These are phyloP conservation scores for Calameuta filiformis DNA, from an alignment of 2,888 invertebrate species.

Conservation along the genomic window DNA sequence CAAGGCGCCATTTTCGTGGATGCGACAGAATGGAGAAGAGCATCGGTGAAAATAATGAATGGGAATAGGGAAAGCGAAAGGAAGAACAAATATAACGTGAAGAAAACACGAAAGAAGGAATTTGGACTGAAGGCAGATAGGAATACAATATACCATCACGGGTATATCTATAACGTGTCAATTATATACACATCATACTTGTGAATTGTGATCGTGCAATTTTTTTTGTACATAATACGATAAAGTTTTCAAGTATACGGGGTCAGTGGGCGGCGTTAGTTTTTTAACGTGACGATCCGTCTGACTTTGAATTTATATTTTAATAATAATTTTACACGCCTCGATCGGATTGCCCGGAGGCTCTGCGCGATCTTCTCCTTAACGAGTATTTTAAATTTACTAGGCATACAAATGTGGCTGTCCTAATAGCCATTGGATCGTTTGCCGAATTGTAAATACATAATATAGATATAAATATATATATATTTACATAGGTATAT, in stretches of 20 bases:
- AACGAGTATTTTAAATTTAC: neutral
- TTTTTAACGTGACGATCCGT: conserved; percentile 29
- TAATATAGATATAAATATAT: neutral
- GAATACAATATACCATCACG: neutral
- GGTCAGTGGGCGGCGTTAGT: conserved; percentile 25
- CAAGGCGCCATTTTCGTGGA: neutral
- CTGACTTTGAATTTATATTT: conserved; percentile 43
- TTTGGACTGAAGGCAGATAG: neutral
- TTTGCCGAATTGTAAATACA: neutral
- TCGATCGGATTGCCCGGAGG: neutral
- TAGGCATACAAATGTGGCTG: neutral
- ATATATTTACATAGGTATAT: neutral
- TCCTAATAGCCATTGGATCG: neutral
- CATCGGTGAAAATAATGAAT: neutral
- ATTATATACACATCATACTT: conserved; percentile 51
- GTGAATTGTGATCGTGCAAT: conserved; percentile 55
- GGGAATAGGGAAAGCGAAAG: neutral
- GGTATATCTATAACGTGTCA: conserved; percentile 43
- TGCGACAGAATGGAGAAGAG: neutral
- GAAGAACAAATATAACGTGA: neutral
- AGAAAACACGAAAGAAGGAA: neutral
- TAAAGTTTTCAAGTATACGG: conserved; percentile 2
- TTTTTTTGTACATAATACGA: conserved; percentile 38
- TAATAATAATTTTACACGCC: conserved; percentile 39
- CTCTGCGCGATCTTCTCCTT: conserved; percentile 1